phyloP scores from a whole-genome alignment of 2,888 invertebrate genomes.

The Epirrhoe alternata region DNA sequence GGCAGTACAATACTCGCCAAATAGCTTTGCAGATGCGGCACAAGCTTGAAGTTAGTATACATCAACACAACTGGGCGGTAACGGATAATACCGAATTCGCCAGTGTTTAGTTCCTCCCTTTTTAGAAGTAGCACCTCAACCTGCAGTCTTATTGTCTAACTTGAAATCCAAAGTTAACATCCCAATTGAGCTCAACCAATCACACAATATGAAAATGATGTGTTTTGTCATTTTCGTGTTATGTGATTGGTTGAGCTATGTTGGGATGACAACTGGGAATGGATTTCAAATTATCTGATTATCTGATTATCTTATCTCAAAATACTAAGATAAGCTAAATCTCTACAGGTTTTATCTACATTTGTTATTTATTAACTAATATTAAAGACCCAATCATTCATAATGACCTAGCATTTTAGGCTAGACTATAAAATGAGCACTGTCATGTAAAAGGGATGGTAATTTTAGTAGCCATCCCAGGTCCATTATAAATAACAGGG shows the following conservation, averaged over 20 bases:
- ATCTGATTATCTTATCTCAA: too few species aligned
- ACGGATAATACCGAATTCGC: background rate
- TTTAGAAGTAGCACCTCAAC: background rate
- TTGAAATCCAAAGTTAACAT: too few species aligned
- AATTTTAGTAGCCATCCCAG: background rate
- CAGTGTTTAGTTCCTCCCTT: background rate
- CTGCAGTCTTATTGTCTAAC: too few species aligned
- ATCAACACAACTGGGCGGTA: background rate
- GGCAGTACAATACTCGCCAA: background rate
- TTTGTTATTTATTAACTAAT: background rate
- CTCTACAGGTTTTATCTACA: background rate
- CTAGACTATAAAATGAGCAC: background rate
- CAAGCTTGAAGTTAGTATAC: background rate
- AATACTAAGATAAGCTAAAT: background rate
- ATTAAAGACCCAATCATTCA: background rate
- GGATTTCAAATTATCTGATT: too few species aligned
- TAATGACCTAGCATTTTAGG: background rate
- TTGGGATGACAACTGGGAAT: too few species aligned
- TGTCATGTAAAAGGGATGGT: background rate
- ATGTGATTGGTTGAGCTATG: too few species aligned
- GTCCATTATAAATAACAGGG: background rate
- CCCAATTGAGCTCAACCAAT: too few species aligned
- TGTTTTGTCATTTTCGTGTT: too few species aligned
- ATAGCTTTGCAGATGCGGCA: slow-evolving; percentile 1
- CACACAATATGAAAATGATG: too few species aligned